phyloP scores from a whole-genome alignment of 2,113 vertebrate species.

The Melanostigma gelatinosum region DNA sequence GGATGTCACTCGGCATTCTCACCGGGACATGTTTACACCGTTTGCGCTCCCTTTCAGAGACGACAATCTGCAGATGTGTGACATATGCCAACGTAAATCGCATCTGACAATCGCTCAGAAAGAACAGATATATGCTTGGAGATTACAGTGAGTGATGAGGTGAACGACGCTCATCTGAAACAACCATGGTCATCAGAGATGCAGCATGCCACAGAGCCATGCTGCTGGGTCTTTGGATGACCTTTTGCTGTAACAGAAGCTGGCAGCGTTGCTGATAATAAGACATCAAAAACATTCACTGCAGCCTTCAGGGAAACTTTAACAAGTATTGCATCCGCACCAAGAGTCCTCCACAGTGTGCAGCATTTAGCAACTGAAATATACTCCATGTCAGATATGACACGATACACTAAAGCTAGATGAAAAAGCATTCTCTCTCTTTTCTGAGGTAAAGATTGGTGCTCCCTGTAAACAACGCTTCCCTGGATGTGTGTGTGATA shows the following conservation, averaged over 20 bases:
- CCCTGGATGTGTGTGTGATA: constrained; percentile 45
- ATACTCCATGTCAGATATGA: neutral
- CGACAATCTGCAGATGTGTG: constrained; percentile 72
- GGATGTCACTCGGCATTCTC: constrained; percentile 71
- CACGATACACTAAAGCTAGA: constrained; percentile 5
- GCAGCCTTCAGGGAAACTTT: constrained; percentile 26
- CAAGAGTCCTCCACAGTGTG: neutral
- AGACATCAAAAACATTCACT: constrained; percentile 37
- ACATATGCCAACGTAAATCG: constrained; percentile 55
- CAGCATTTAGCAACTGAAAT: neutral
- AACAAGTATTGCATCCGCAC: constrained; percentile 16
- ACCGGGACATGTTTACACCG: constrained; percentile 44
- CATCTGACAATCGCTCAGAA: constrained; percentile 65
- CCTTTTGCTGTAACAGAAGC: constrained; percentile 53
- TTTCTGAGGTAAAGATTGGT: constrained; percentile 16
- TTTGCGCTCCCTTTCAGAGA: constrained; percentile 48
- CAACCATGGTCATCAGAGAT: constrained; percentile 34
- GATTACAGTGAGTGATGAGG: constrained; percentile 34
- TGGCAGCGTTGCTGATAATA: constrained; percentile 16
- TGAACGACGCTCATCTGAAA: constrained; percentile 59
- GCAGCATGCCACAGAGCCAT: constrained; percentile 16
- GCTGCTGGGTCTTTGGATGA: constrained; percentile 43
- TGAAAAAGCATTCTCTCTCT: constrained; percentile 33
- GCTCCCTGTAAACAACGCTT: constrained; percentile 29
- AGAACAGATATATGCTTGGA: constrained; percentile 35